Conservation (phyloP, 2,113 vertebrate species). For the Dasyprocta punctata region DNA sequence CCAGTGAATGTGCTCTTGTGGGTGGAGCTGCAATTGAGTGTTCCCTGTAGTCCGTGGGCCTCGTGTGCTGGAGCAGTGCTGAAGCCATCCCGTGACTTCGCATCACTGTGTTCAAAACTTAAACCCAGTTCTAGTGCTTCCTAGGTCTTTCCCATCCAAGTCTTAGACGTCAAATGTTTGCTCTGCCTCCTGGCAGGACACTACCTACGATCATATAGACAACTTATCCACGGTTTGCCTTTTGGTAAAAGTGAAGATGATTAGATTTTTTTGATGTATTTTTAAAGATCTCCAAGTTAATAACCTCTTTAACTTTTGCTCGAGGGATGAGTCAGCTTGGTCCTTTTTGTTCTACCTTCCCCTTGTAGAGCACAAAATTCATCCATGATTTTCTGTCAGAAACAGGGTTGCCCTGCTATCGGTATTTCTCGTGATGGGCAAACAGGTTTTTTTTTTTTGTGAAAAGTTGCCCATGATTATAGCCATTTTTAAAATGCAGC, state of each 20-base stretch:
- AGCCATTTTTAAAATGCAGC: background rate
- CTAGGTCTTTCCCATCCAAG: background rate
- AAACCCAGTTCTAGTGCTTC: background rate
- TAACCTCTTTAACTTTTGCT: background rate
- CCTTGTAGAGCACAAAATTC: background rate
- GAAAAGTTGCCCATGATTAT: background rate
- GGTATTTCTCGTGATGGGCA: background rate
- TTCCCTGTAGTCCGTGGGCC: fast-evolving
- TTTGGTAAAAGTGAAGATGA: background rate
- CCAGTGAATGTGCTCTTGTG: background rate
- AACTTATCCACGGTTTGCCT: background rate
- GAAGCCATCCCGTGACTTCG: background rate
- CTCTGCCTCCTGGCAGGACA: background rate
- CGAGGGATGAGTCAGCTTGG: background rate
- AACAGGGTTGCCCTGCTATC: background rate
- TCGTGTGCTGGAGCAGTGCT: too few species aligned
- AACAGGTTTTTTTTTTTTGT: background rate
- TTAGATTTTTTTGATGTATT: background rate
- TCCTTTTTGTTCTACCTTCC: background rate
- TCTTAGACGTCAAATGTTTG: background rate
- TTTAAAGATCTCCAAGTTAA: background rate
- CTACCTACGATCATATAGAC: background rate
- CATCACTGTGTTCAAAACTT: background rate
- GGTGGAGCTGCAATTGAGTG: background rate
- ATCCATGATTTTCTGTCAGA: background rate